A percentile compares a stretch with the other conserved stretches of the same genome.
These are phyloP conservation scores for Xenops minutus DNA, from an alignment of 2,797 vertebrate species.

Conservation along the genomic window DNA sequence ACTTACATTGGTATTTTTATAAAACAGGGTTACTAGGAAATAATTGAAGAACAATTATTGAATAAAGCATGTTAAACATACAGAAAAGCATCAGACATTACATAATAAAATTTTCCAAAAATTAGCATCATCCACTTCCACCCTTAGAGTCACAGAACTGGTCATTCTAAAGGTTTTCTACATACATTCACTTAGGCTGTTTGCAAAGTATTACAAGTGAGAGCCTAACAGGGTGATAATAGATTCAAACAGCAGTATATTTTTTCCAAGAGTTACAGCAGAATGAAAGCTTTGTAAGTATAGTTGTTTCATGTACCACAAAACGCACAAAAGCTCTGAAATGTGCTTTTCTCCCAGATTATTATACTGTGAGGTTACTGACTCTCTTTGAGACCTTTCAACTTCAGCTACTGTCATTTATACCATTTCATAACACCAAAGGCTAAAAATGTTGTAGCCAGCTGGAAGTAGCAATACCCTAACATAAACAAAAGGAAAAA, in stretches of 20 bases:
- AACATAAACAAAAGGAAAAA: not conserved
- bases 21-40: not conserved
- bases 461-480: not conserved
- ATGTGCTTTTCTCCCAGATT: not conserved
- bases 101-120: not conserved
- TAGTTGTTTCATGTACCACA: not conserved
- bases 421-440: not conserved
- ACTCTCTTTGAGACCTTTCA: conserved; percentile 30
- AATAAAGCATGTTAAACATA: not conserved
- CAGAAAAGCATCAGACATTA: not conserved
- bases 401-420: conserved; percentile 1
- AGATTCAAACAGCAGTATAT: not conserved
- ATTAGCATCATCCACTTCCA: not conserved
- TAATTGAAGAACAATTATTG: not conserved
- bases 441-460: conserved; percentile 6
- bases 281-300: not conserved
- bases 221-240: not conserved
- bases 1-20: not conserved
- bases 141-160: not conserved
- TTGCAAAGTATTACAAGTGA: not conserved
- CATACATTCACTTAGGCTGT: not conserved
- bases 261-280: not conserved
- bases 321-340: conserved; percentile 1
- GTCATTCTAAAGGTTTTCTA: not conserved
- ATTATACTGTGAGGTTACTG: not conserved